Percentiles rank a stretch among this genome's conserved stretches.
Conservation (phyloP, 2,113 vertebrate genomes). For the Dunckerocampus dactyliophorus region DNA sequence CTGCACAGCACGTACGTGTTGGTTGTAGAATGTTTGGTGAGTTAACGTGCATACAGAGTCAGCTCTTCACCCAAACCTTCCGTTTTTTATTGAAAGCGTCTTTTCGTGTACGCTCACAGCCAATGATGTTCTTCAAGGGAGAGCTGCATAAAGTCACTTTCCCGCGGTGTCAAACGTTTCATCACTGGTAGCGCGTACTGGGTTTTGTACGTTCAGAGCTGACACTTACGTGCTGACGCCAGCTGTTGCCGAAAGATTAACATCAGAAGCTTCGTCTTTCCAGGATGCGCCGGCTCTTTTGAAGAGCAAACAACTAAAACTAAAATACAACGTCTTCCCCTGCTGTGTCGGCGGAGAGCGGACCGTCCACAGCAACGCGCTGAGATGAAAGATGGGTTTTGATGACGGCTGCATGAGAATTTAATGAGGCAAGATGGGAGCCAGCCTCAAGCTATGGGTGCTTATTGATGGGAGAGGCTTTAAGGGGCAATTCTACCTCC, state of each 20-base stretch:
- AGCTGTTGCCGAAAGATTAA: slow-evolving; percentile 46
- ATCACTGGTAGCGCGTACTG: slow-evolving; percentile 10
- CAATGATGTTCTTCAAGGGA: not conserved
- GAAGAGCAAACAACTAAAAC: slow-evolving; percentile 40
- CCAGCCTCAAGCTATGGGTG: slow-evolving; percentile 48
- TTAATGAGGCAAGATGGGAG: slow-evolving; percentile 69
- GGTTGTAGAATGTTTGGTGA: not conserved
- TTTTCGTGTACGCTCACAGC: not conserved
- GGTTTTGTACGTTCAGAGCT: slow-evolving; percentile 16
- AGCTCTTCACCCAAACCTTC: no score
- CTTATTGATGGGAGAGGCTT: slow-evolving; percentile 59
- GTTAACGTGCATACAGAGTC: not conserved
- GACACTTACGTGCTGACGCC: slow-evolving; percentile 23
- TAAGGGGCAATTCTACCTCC: slow-evolving; percentile 56
- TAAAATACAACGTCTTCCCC: slow-evolving; percentile 30
- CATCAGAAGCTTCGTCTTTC: slow-evolving; percentile 42
- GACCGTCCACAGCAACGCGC: slow-evolving; percentile 34
- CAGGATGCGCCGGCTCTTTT: slow-evolving; percentile 20
- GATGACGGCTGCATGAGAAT: slow-evolving; percentile 66
- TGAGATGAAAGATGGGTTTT: slow-evolving; percentile 69
- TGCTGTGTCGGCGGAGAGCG: slow-evolving; percentile 38
- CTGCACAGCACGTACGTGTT: not conserved
- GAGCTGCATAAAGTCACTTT: not conserved
- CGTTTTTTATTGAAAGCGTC: not conserved
- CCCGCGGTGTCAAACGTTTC: not conserved